These are phyloP conservation scores for Coenonympha glycerion DNA, from an alignment of 2,888 invertebrate genomes.

Conservation along the genomic window DNA sequence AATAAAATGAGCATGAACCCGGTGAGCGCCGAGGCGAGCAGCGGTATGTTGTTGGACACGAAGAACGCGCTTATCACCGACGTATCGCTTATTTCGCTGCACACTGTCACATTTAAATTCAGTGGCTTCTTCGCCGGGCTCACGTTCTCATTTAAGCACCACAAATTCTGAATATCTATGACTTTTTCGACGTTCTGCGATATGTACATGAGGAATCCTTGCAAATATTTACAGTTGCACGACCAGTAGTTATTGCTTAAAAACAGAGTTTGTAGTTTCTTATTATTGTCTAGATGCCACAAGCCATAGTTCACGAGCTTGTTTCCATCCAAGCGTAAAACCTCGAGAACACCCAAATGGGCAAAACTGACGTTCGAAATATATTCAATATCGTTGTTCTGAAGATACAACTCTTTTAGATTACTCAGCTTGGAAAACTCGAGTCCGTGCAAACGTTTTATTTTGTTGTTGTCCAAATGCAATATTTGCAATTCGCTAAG, in stretches of 20 bases:
- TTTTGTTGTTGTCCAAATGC: slow-evolving; percentile 90
- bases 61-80: slow-evolving; percentile 88
- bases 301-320: slow-evolving; percentile 86
- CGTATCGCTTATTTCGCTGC: slow-evolving; percentile 87
- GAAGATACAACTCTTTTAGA: slow-evolving; percentile 88
- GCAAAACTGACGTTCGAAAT: slow-evolving; percentile 89
- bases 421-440: slow-evolving; percentile 89
- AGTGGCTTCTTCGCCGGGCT: slow-evolving; percentile 82
- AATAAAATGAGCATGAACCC: slow-evolving; percentile 86
- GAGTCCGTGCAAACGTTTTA: slow-evolving; percentile 84
- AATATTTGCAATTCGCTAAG: slow-evolving; percentile 84
- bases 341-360: slow-evolving; percentile 84
- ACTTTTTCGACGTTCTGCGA: slow-evolving; percentile 86
- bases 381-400: slow-evolving; percentile 86
- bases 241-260: slow-evolving; percentile 91
- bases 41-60: slow-evolving; percentile 87
- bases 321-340: slow-evolving; percentile 90
- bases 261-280: slow-evolving; percentile 82
- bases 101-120: slow-evolving; percentile 88
- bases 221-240: slow-evolving; percentile 91
- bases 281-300: slow-evolving; percentile 84
- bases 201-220: slow-evolving; percentile 87
- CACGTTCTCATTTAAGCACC: slow-evolving; percentile 83
- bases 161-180: slow-evolving; percentile 82
- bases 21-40: slow-evolving; percentile 85